Evolutionary conservation across 2,888 invertebrate genomes (phyloP).

Genomic region (Agrochola lota): DNA sequence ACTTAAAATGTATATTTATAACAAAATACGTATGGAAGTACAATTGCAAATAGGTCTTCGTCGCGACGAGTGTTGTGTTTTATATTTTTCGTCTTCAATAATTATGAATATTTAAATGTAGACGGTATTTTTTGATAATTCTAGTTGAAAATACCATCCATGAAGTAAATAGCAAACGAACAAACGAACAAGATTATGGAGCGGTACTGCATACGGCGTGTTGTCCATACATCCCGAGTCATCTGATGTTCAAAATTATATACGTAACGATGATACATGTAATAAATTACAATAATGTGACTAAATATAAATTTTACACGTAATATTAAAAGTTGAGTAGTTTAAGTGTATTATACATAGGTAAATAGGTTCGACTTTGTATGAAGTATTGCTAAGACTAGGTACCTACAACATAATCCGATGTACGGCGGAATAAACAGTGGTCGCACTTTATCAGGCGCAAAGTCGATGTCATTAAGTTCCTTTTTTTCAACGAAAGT

Average conservation of each 20-base stretch:
- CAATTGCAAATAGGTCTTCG: conserved; percentile 87
- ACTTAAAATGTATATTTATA: conserved; percentile 84
- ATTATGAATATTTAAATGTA: conserved; percentile 79
- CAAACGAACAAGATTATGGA: conserved; percentile 76
- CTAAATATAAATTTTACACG: conserved; percentile 90
- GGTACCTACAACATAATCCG: conserved; percentile 76
- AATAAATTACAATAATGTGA: conserved; percentile 89
- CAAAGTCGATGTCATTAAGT: conserved; percentile 66
- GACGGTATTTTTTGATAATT: conserved; percentile 87
- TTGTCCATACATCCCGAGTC: conserved; percentile 83
- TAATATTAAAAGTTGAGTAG: conserved; percentile 89
- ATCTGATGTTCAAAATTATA: conserved; percentile 90
- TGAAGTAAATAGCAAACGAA: conserved; percentile 80
- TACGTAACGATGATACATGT: conserved; percentile 90
- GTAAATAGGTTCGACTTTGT: conserved; percentile 88
- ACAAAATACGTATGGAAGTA: conserved; percentile 91
- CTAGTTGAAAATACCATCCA: conserved; percentile 85
- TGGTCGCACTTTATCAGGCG: conserved; percentile 73
- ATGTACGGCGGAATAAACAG: conserved; percentile 73
- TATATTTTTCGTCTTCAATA: conserved; percentile 80
- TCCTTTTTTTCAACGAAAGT: conserved; percentile 72
- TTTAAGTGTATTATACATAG: conserved; percentile 89
- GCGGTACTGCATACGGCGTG: conserved; percentile 72
- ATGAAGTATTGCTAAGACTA: conserved; percentile 87
- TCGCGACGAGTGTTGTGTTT: conserved; percentile 80